Percentiles rank a stretch among this genome's conserved stretches.
Conservation (phyloP, 2,888 invertebrate genomes). For the Scaptomyza polygonia region DNA sequence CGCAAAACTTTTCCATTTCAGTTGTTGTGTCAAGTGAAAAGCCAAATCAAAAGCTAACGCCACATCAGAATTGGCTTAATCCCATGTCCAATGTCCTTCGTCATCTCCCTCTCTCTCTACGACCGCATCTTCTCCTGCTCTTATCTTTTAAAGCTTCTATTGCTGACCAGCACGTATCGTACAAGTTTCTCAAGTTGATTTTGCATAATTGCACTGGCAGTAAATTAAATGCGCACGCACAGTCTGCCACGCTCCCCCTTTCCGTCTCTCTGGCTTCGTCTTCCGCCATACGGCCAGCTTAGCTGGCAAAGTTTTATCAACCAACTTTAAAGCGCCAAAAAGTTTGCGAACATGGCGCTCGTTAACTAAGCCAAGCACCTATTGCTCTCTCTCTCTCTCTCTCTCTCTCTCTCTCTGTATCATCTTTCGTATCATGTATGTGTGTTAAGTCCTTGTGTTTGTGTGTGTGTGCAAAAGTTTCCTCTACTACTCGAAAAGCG, state of each 20-base stretch:
- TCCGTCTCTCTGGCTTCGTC: not conserved
- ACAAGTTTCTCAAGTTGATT: constrained; percentile 63
- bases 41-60: constrained; percentile 46
- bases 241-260: constrained; percentile 10
- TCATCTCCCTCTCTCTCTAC: too few relatives aligned
- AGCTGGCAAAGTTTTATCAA: constrained; percentile 32
- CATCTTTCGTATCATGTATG: too few relatives aligned
- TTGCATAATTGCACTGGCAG: constrained; percentile 74
- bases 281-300: constrained; percentile 15
- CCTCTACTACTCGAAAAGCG: not conserved
- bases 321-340: constrained; percentile 61
- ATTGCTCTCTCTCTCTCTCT: constrained; percentile 29
- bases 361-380: constrained; percentile 47
- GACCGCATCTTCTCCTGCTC: not conserved
- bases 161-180: constrained; percentile 37
- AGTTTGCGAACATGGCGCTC: constrained; percentile 52
- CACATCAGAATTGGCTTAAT: constrained; percentile 6
- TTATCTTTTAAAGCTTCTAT: constrained; percentile 18
- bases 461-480: not conserved
- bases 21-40: constrained; percentile 37
- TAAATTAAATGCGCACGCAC: constrained; percentile 72
- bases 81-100: not conserved
- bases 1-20: constrained; percentile 53
- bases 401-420: not conserved
- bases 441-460: not conserved